Conservation (phyloP, 2,888 invertebrate genomes). For the Allolobophora icterica region DNA sequence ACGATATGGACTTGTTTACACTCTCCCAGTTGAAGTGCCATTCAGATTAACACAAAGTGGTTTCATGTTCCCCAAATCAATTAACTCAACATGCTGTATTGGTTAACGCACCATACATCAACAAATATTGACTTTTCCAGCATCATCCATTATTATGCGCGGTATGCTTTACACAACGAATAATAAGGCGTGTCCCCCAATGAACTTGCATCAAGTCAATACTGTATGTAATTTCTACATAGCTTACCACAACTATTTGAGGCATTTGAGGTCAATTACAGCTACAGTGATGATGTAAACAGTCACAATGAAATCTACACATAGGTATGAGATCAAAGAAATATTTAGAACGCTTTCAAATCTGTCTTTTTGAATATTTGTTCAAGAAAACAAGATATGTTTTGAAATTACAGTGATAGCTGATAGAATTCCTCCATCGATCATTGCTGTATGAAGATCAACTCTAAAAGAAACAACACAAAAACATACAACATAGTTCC, state of each 20-base stretch:
- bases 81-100: too few relatives aligned
- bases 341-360: neutral
- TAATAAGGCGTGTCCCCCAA: too few relatives aligned
- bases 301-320: neutral
- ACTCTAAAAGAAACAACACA: conserved; percentile 56
- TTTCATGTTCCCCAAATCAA: too few relatives aligned
- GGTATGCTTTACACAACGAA: too few relatives aligned
- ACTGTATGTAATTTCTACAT: neutral
- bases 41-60: too few relatives aligned
- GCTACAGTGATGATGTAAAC: neutral
- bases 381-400: neutral
- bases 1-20: too few relatives aligned
- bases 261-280: neutral
- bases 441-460: conserved; percentile 91
- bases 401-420: conserved; percentile 64
- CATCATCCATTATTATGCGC: too few relatives aligned
- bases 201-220: too few relatives aligned
- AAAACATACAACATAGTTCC: neutral
- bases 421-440: conserved; percentile 82
- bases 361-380: neutral
- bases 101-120: too few relatives aligned
- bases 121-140: too few relatives aligned
- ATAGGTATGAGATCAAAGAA: neutral
- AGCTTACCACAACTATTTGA: neutral
- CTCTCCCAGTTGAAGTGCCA: too few relatives aligned